Base-by-base conservation (phyloP, 2,797 vertebrate genomes). In the Anguilla anguilla region DNA sequence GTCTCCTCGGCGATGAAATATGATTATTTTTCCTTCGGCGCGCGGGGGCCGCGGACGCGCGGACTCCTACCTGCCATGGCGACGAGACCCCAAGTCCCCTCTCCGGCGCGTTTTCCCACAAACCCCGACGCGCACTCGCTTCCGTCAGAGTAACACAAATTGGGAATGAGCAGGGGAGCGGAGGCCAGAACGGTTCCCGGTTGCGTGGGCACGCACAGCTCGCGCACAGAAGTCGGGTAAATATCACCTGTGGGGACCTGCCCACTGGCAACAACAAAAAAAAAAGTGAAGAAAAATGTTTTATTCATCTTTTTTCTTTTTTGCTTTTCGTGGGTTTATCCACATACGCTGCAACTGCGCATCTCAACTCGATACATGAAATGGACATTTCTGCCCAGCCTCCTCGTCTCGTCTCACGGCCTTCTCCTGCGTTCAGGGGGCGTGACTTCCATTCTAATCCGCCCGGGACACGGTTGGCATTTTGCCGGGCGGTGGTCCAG, bases 401-500 rank as follows among this genome's bases (percentile, higher is more conserved):
- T 17, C 72, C 39, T 43, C 39, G 3, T 4, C 89, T 86, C 85
- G 83, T 89, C 87, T 79, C 43, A n/a, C 31, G 31, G 49, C 39
- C 55, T 84, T 79, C 86, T 74, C 87, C 51, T 85, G 81, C 64
- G 77, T 87, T 88, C 85, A 39, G 31, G 82, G 35, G 46, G 31
- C 84, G 69, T 83, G 64, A n/a, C 82, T 35, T 67, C 22, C 31
- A 28, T 31, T 79, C 31, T 19, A n/a, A 39, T 72, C 46, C 85
- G 35, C 13, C 35, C 17, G 43, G n/a, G 39, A 59, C 83, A 81
- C 39, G 49, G 69, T 88, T 88, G 87, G 72, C 85, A 85, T 90
- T 90, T 88, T 53, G 86, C 74, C 51, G 59, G 64, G 86, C 86
- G 46, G 35, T 51, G 83, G 82, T 53, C 84, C 88, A 85, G 79